Percentiles rank a stretch among this genome's conserved stretches.
These are phyloP conservation scores for Sinopyrophorus schimmeli DNA, from an alignment of 2,888 invertebrate species.

Conservation along the genomic window DNA sequence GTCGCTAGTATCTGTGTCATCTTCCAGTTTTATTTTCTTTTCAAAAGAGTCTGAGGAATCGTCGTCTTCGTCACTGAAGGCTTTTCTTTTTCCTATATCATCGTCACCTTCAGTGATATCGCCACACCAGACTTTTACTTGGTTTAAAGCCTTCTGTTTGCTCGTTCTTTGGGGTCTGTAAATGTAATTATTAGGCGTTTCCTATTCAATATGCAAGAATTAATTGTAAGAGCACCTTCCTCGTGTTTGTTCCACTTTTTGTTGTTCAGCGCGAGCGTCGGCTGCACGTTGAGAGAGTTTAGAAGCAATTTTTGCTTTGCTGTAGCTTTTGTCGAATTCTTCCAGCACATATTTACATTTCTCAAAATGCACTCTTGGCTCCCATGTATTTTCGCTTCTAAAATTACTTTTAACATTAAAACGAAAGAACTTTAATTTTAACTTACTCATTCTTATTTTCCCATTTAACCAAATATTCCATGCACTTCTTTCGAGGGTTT, in stretches of 20 bases:
- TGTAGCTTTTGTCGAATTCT: constrained; percentile 78
- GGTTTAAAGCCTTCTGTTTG: constrained; percentile 79
- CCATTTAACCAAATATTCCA: constrained; percentile 86
- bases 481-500: constrained; percentile 74
- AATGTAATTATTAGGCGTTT: not conserved
- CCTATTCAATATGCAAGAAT: constrained; percentile 13
- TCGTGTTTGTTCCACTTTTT: constrained; percentile 12
- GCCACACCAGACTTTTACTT: constrained; percentile 84
- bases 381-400: constrained; percentile 73
- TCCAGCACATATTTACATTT: constrained; percentile 77
- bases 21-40: constrained; percentile 51
- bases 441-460: constrained; percentile 76
- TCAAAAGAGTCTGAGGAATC: constrained; percentile 49
- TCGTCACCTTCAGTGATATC: constrained; percentile 62
- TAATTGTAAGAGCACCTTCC: constrained; percentile 33
- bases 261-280: constrained; percentile 9
- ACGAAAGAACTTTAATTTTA: not conserved
- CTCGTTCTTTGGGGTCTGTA: constrained; percentile 72
- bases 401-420: constrained; percentile 4
- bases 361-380: constrained; percentile 75
- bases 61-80: constrained; percentile 43
- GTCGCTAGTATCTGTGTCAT: constrained; percentile 44
- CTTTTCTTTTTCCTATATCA: constrained; percentile 36
- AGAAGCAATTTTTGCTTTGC: constrained; percentile 64
- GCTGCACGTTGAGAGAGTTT: constrained; percentile 19